phyloP scores from a whole-genome alignment of 2,113 vertebrate species.

The Bos indicus region DNA sequence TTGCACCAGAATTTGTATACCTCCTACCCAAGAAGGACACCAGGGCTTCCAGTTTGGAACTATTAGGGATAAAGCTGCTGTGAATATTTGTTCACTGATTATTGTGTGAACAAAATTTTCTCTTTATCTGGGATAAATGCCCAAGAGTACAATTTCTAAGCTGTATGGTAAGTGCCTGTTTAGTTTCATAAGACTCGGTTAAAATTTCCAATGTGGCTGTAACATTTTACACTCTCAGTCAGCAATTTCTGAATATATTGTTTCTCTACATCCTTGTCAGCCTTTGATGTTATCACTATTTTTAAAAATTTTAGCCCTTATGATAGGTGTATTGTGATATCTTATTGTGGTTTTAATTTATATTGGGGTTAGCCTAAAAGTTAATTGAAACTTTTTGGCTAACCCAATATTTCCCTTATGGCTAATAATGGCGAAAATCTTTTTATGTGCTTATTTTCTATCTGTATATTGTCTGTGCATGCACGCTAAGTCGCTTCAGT shows the following conservation, averaged over 20 bases:
- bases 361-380: background rate
- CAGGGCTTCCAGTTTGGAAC: background rate
- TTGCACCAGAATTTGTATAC: background rate
- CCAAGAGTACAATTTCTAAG: background rate
- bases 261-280: background rate
- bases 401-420: background rate
- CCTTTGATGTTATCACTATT: background rate
- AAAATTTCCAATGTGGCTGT: background rate
- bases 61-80: background rate
- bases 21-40: background rate
- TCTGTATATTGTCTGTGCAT: background rate
- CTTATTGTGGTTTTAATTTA: background rate
- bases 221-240: background rate
- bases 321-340: background rate
- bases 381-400: background rate
- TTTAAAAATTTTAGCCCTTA: background rate
- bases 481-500: background rate
- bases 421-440: background rate
- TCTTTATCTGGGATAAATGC: background rate
- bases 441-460: background rate
- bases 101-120: background rate
- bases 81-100: background rate
- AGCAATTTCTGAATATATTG: background rate
- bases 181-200: background rate
- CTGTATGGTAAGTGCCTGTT: background rate